These are phyloP conservation scores for Pitangus sulphuratus DNA, from an alignment of 2,797 vertebrate genomes.

Conservation along the genomic window DNA sequence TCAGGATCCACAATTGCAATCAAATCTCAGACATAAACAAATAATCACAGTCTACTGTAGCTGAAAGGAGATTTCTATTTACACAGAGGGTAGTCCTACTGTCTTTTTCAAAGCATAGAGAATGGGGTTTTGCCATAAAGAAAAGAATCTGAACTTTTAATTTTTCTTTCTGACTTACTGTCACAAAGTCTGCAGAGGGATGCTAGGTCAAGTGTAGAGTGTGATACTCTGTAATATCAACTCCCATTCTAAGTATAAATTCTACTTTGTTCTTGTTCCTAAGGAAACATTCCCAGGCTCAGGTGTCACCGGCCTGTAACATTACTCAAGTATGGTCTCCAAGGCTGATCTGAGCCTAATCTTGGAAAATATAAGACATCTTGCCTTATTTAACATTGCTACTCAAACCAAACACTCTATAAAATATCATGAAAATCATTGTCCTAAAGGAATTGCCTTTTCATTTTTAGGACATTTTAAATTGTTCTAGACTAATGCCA, in stretches of 20 bases:
- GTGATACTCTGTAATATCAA: not conserved
- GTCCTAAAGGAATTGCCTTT: not conserved
- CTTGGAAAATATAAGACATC: not conserved
- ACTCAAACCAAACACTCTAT: not conserved
- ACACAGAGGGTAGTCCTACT: not conserved
- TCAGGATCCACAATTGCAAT: not conserved
- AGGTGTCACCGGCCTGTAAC: not conserved
- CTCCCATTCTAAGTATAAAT: not conserved
- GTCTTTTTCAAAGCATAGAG: not conserved
- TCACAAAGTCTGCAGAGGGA: not conserved
- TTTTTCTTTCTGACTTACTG: not conserved
- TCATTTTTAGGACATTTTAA: not conserved
- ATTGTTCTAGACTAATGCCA: not conserved
- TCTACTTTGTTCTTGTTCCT: not conserved
- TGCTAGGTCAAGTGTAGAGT: not conserved
- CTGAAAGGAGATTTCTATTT: not conserved
- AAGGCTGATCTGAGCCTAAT: not conserved
- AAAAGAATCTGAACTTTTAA: not conserved
- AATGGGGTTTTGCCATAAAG: accelerated
- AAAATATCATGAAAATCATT: not conserved
- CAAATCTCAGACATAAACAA: slow-evolving; percentile 33
- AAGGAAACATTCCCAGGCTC: not conserved
- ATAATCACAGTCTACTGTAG: not conserved
- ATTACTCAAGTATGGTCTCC: not conserved
- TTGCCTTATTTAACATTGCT: not conserved